Evolutionary conservation across 2,888 invertebrate species (phyloP), one percentile per base, ranked within the genome.

Genomic region (Nemoura dubitans): DNA sequence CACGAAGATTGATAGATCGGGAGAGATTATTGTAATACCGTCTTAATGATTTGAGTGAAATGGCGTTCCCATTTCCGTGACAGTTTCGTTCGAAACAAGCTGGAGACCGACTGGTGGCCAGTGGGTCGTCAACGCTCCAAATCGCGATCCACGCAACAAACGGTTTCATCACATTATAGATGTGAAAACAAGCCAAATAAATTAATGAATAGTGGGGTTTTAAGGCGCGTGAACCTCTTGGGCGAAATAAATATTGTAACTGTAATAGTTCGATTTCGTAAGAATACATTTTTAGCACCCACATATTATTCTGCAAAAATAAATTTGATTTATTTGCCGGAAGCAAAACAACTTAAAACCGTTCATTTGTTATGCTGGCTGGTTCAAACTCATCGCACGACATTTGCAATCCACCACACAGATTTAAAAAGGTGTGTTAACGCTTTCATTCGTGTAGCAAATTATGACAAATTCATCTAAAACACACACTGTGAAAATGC

Each of bases 1-100:
- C 78, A 78, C 26, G 78, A 78, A 78, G 78, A 78, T 78, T 78
- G 28, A 78, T 78, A 78, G 28, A 78, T 7, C 25, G 78, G 5
- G 78, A 78, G 28, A 27, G 27, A 78, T 27, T 78, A 27, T 6
- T 26, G 10, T 78, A 25, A 78, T 27, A 78, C 78, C 27, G n/a
- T 78, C 1, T 5, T 26, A 26, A 78, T 78, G 7, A 78, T 78
- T 27, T 26, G 78, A 6, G 28, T 78, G 78, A 78, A 78, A 78
- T 10, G 25, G 2, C 10, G 25, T 78, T 7, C 28, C 78, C 10
- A 59, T 21, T 78, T 78, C 26, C 26, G 28, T 21, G 28, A 6
- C 78, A 78, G 28, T 5, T 78, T 78, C 25, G 21, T 59, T 59
- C 59, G 59, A 59, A 59, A 59, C 59, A 59, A 59, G 59, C 21